A percentile compares a stretch with the other conserved stretches of the same genome.
Evolutionary conservation across 2,797 vertebrate genomes (phyloP).

Genomic region (Phrynocephalus forsythii): DNA sequence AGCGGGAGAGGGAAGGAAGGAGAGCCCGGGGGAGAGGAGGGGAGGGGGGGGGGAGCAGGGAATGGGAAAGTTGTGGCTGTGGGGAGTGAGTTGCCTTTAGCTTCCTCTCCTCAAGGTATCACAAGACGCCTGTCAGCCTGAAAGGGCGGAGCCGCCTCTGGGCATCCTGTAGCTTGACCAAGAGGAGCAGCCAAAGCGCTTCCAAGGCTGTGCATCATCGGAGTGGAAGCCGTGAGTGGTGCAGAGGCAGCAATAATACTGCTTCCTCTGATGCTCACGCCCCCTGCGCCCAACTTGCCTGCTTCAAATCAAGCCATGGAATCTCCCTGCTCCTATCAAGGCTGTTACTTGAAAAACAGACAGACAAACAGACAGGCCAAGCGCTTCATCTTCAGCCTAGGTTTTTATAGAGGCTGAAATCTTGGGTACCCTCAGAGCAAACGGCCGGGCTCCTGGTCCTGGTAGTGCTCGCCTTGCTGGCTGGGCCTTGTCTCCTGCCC

Average conservation of each 20-base stretch:
- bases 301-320: not conserved
- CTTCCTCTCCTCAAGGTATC: not conserved
- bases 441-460: not conserved
- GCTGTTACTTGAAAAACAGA: no score
- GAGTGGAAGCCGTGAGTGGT: not conserved
- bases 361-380: no score
- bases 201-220: not conserved
- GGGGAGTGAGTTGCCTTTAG: rapidly evolving
- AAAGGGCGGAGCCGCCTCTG: not conserved
- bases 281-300: not conserved
- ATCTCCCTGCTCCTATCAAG: no score
- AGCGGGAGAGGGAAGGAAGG: not conserved
- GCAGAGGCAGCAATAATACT: no score
- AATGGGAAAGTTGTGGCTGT: not conserved
- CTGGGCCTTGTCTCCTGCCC: not conserved
- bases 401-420: no score
- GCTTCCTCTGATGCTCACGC: not conserved
- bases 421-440: no score
- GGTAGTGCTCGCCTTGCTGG: not conserved
- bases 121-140: constrained; percentile 3
- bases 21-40: not conserved
- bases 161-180: not conserved
- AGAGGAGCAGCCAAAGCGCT: not conserved
- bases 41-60: not conserved
- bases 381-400: no score